Conservation (phyloP, 2,888 invertebrate species). For the Portevinia maculata region DNA sequence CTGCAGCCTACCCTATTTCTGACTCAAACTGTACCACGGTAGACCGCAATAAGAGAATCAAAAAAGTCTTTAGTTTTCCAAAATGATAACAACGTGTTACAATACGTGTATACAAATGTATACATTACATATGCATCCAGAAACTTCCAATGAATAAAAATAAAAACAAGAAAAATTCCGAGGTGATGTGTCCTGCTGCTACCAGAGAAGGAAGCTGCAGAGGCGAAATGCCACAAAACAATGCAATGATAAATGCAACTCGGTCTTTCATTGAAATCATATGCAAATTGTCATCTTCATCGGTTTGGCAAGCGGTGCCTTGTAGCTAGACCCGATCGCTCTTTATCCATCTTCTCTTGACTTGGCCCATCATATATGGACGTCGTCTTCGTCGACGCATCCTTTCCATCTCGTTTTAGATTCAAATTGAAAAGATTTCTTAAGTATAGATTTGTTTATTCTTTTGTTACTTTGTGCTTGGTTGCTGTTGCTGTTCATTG, state of each 20-base stretch:
- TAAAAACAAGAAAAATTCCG: neutral
- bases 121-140: neutral
- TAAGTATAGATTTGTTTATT: conserved; percentile 24
- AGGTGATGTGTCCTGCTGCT: conserved; percentile 7
- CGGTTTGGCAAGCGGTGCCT: neutral
- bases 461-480: conserved; percentile 21
- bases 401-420: conserved; percentile 23
- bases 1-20: neutral
- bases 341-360: neutral
- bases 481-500: neutral
- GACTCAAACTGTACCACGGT: neutral
- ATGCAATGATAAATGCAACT: conserved; percentile 32
- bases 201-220: neutral
- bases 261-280: conserved; percentile 28
- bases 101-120: neutral
- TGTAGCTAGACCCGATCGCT: neutral
- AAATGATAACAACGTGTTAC: conserved; percentile 14
- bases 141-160: neutral
- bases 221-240: conserved; percentile 22
- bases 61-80: neutral
- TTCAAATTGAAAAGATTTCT: conserved; percentile 28
- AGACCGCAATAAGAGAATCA: conserved; percentile 17
- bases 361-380: conserved; percentile 20
- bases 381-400: conserved; percentile 2
- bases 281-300: conserved; percentile 33